Percentiles rank a stretch among this genome's conserved stretches.
phyloP scores from a whole-genome alignment of 2,113 vertebrate genomes.

The Abramis brama region DNA sequence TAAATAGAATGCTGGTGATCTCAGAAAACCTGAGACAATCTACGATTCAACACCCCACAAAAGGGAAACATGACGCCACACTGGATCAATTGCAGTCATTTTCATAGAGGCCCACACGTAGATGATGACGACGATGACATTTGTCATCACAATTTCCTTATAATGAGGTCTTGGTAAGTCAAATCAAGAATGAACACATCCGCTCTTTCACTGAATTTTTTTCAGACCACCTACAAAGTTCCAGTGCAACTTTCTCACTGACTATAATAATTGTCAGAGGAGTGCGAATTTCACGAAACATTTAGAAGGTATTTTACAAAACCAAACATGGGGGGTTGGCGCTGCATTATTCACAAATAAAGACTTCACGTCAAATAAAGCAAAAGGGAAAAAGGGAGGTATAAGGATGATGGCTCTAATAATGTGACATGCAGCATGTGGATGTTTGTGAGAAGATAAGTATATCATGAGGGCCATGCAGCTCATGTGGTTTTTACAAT shows the following conservation, averaged over 20 bases:
- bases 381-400: not conserved
- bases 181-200: not conserved
- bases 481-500: slow-evolving; percentile 18
- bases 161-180: not conserved
- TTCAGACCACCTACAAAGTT: not conserved
- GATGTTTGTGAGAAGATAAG: slow-evolving; percentile 13
- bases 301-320: not conserved
- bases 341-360: not conserved
- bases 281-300: not conserved
- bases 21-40: not conserved
- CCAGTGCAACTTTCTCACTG: not conserved
- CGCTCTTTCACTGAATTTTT: not conserved
- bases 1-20: not conserved
- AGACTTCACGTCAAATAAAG: not conserved
- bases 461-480: not conserved
- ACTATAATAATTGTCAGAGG: too few species aligned
- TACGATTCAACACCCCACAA: not conserved
- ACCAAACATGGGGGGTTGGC: not conserved
- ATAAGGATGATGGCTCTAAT: not conserved
- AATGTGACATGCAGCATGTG: not conserved
- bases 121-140: not conserved
- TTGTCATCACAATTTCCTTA: slow-evolving; percentile 12
- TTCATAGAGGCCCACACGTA: not conserved
- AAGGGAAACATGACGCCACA: not conserved
- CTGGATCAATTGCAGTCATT: not conserved